Base-by-base conservation (phyloP, 2,888 invertebrate genomes). In the Amorpha juglandis region DNA sequence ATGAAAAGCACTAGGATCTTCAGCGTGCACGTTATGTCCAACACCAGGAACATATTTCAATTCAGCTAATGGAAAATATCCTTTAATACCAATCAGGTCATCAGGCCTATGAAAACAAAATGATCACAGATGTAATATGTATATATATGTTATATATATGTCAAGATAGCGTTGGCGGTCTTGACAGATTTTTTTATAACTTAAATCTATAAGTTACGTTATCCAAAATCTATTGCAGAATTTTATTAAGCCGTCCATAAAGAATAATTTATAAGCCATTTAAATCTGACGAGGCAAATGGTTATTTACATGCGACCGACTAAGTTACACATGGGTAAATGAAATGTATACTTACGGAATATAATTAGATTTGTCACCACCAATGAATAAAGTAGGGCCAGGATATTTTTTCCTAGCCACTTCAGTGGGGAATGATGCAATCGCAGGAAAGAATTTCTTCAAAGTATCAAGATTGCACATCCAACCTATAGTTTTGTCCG, bases 371-470 rank as follows among this genome's bases (percentile, higher is more conserved):
- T 94, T 87, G n/a, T 93, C 95, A 38, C 99, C 99, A 55, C 96
- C 97, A 48, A 99, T 92, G 82, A 99, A 98, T 19, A 98, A 83
- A 0, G 97, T 95, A 0, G 97, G 96, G 0, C 97, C 96, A 8
- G 79, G 71, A 78, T 94, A 96, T 63, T 71, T 72, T 64, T 84
- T 85, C 7, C 67, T 74, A 63, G 73, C 77, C 73, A 87, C 64
- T 33, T 35, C 70, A 1, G 88, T 75, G 0, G 97, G 97, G 86
- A 97, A 97, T 3, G 84, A 81, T 6, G 94, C 88, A 42, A 97
- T 94, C 21, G 95, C 79, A 6, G 94, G 71, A 73, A 97, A 95
- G 76, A 96, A 95, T 50, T 94, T 87, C 6, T 94, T 88, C 45
- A 99, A 87, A 0, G 95, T 92, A 58, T 96, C 94, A 19, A 98